Base-by-base conservation (phyloP, 2,113 vertebrate species). In the Piaya cayana region DNA sequence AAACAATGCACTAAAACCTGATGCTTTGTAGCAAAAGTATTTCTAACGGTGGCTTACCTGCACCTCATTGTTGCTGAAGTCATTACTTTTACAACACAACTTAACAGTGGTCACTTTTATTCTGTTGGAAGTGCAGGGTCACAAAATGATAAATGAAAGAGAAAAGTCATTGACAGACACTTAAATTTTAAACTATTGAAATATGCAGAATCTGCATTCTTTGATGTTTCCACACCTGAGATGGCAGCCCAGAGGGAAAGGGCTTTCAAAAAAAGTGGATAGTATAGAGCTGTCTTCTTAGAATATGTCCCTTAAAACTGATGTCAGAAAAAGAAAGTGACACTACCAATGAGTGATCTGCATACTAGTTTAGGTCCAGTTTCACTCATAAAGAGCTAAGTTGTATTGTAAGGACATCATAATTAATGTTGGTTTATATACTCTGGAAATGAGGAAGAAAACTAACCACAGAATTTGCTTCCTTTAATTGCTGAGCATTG, bases 341-440 rank as follows among this genome's bases (percentile, higher is more conserved):
- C 9, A 3, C 8, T 15, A 13, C 4, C 9, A 19, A 1, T 6
- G 26, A 19, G 3, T 1, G 5, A 50, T 58, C 12, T 12, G 8
- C 6, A 11, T 9, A 4, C 1, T 15, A 7, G 5, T 86, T 55
- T 42, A 52, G 32, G 47, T 30, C 32, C 3, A 4, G 2, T 50
- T 37, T 39, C 30, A 34, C 1, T 49, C n/a, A 42, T 2, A 67
- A 12, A 4, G 16, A 72, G 26, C 20, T 11, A 29, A 34, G 13
- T 22, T 68, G 14, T 21, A 17, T 25, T 32, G 6, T 42, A 70
- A 22, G 8, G 42, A 14, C 6, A 14, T 23, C 12, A 2, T 53
- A 20, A 62, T 59, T 59, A 34, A 6, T n/a, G 2, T 42, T 58
- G 37, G 6, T 69, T 45, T n/a, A 6, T 42, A 29, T 17, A 4